Conservation (phyloP, 2,888 invertebrate genomes). For the Stictocephala bisonia region DNA sequence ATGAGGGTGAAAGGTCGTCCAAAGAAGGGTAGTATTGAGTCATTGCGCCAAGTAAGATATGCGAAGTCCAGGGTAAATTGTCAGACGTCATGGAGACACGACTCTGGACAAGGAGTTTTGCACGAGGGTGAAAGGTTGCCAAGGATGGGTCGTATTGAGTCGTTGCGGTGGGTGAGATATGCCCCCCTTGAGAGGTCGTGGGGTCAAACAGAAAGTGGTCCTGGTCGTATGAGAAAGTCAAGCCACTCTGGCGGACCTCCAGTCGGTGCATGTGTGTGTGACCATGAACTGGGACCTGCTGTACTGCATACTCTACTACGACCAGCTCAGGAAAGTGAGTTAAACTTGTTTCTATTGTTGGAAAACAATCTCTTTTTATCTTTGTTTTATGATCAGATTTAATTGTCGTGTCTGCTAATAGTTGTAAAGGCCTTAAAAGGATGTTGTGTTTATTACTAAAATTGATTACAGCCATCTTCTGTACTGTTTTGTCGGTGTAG, state of each 20-base stretch:
- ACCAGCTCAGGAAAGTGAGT: conserved; percentile 70
- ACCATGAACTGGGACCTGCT: conserved; percentile 41
- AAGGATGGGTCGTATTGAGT: neutral
- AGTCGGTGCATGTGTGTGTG: neutral
- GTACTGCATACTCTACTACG: conserved; percentile 52
- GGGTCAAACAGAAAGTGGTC: conserved; percentile 26
- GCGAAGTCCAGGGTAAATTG: neutral
- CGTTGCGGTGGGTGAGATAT: neutral
- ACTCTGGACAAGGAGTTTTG: no score
- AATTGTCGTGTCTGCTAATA: no score
- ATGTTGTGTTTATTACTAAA: no score
- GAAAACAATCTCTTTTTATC: no score
- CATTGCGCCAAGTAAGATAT: conserved; percentile 5
- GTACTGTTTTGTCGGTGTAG: no score
- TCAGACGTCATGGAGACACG: no score
- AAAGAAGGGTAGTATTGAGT: neutral
- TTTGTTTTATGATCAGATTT: no score
- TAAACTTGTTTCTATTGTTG: no score
- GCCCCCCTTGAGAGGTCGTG: neutral
- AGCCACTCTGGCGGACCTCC: conserved; percentile 21
- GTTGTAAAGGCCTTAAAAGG: no score
- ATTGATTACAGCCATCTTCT: no score
- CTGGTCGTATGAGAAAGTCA: conserved; percentile 33
- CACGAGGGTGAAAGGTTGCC: conserved; percentile 14
- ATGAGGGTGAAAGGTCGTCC: conserved; percentile 17